A percentile compares a stretch with the other conserved stretches of the same genome.
Conservation (phyloP, 2,888 invertebrate species). For the Aleiodes leptofemur region DNA sequence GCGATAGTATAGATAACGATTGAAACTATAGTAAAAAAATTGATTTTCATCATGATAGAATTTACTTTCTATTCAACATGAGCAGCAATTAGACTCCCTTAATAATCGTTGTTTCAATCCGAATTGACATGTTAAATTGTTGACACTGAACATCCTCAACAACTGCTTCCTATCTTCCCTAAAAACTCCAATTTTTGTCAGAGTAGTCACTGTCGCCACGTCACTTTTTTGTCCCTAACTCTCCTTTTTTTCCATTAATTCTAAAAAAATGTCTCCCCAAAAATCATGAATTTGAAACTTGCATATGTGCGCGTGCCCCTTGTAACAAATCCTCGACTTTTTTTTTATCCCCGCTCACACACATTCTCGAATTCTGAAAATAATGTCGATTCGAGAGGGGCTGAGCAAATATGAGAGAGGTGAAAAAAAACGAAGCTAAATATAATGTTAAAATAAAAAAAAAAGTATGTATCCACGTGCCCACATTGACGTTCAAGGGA, state of each 20-base stretch:
- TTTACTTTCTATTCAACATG: no score
- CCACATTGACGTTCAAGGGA: background rate
- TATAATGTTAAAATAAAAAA: slow-evolving; percentile 10
- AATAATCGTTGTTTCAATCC: background rate
- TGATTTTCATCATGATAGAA: no score
- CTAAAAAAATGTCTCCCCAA: background rate
- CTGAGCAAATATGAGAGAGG: slow-evolving; percentile 30
- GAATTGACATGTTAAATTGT: slow-evolving; percentile 8
- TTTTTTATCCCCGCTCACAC: background rate
- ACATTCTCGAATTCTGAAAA: slow-evolving; percentile 15
- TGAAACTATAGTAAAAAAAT: no score
- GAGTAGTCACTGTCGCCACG: background rate
- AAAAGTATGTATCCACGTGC: slow-evolving; percentile 12
- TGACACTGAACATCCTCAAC: slow-evolving; percentile 13
- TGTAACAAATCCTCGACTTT: slow-evolving; percentile 12
- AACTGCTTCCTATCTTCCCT: slow-evolving; percentile 3
- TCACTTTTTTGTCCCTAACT: background rate
- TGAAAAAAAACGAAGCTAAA: slow-evolving; percentile 27
- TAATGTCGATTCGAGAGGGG: slow-evolving; percentile 25
- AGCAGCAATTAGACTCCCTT: no score
- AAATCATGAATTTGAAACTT: background rate
- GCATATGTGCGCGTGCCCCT: slow-evolving; percentile 34
- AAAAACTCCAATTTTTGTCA: slow-evolving; percentile 8
- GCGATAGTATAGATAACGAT: no score
- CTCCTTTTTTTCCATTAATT: background rate